Percentiles rank a stretch among this genome's conserved stretches.
Evolutionary conservation across 2,888 invertebrate genomes (phyloP).

Genomic region (Hyppa rectilinea): DNA sequence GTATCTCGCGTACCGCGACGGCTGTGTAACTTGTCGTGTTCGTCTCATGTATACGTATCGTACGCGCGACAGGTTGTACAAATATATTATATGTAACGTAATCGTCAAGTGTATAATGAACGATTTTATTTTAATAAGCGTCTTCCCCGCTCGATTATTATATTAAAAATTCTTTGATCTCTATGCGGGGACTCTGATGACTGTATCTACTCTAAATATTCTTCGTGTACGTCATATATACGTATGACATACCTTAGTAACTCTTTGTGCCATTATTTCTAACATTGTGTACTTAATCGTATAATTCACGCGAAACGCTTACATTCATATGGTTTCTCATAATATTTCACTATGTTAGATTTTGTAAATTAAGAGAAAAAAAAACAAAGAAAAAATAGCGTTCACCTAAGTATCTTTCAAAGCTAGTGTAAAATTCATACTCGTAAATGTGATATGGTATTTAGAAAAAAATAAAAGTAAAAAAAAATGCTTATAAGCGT

Average conservation of each 20-base stretch:
- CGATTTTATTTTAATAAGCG: conserved; percentile 43
- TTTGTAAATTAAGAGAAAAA: conserved; percentile 72
- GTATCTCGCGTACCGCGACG: conserved; percentile 52
- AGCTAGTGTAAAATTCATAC: conserved; percentile 83
- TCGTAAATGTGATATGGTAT: conserved; percentile 88
- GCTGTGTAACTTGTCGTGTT: conserved; percentile 63
- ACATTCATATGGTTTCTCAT: conserved; percentile 65
- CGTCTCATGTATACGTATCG: conserved; percentile 23
- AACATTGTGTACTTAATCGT: conserved; percentile 75
- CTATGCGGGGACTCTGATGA: conserved; percentile 44
- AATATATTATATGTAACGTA: conserved; percentile 38
- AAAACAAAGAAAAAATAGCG: conserved; percentile 77
- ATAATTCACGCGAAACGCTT: conserved; percentile 72
- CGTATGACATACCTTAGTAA: conserved; percentile 61
- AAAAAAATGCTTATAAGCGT: conserved; percentile 84
- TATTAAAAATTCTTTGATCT: conserved; percentile 61
- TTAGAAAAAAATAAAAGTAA: conserved; percentile 78
- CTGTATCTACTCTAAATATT: conserved; percentile 44
- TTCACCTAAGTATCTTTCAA: conserved; percentile 77
- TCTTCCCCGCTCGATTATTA: conserved; percentile 56
- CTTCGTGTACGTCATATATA: conserved; percentile 36
- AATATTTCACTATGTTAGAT: conserved; percentile 75
- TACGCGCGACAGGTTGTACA: conserved; percentile 43
- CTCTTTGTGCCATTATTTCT: conserved; percentile 78
- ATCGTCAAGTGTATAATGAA: conserved; percentile 34